Evolutionary conservation across 2,113 vertebrate species (phyloP), one percentile per base, ranked within the genome.

Genomic region (Verasper variegatus): DNA sequence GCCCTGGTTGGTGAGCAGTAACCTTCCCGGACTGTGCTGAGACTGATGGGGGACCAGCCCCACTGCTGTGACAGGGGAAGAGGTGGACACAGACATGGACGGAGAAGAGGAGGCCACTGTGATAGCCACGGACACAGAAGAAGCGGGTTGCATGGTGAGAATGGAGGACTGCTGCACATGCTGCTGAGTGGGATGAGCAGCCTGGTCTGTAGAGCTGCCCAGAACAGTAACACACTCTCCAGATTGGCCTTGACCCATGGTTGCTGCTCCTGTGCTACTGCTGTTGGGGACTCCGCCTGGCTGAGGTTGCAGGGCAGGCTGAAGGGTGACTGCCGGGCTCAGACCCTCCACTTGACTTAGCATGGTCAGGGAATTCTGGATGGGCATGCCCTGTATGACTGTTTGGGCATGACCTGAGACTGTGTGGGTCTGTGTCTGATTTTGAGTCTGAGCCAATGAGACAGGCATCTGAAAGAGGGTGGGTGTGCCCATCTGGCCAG

Each of bases 401-500:
- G 97, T 95, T 61, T 95, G 95, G 56, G 90, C 83, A 27, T 93
- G 94, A 45, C 92, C 94, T 18, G 93, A 88, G 5, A 93, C 93
- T 0, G 94, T 64, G 40, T 95, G 95, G 54, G 93, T 92, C 69
- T 97, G 96, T 61, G 94, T 95, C 77, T 95, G 96, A 0, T 91
- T 94, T 73, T 91, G 88, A 71, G 58, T 89, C 76, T 96, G 95
- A 47, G 96, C 92, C 76, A 98, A 52, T 0, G 96, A 95, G 0
- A 98, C 96, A 0, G 97, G 97, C 97, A 98, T 97, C 91, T 98
- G 97, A 94, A 98, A 98, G 13, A 99, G 94, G 0, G 97, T 94
- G 0, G 94, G 95, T 13, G 96, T 95, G 0, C 95, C 96, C 81
- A 97, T 96, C 69, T 97, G 96, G 55, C 97, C 96, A 0, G 95